These are phyloP conservation scores for Cherax quadricarinatus DNA, from an alignment of 1,140 invertebrate species.

Conservation along the genomic window DNA sequence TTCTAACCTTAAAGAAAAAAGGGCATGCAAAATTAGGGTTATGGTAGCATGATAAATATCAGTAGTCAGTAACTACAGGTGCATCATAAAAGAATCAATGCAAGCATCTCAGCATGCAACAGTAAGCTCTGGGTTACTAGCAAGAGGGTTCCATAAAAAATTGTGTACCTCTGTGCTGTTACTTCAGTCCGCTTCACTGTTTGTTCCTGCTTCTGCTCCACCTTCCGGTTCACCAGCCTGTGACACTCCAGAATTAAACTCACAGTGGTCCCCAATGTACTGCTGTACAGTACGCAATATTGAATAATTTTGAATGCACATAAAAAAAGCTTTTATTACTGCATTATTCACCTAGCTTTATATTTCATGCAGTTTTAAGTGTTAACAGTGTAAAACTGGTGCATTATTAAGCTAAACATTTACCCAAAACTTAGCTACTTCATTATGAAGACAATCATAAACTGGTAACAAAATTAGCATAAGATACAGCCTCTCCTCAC, in stretches of 20 bases:
- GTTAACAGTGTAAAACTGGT: neutral
- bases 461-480: too few species aligned
- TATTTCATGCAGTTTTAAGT: neutral
- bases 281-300: neutral
- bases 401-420: neutral
- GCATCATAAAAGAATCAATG: too few species aligned
- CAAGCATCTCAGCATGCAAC: neutral
- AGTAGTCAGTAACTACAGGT: too few species aligned
- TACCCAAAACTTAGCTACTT: neutral
- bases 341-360: neutral
- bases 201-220: conserved; percentile 65
- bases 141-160: neutral
- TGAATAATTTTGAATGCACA: neutral
- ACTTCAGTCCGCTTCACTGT: conserved; percentile 61
- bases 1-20: too few species aligned
- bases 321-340: neutral
- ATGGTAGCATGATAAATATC: too few species aligned
- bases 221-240: conserved; percentile 65
- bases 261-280: neutral
- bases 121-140: conserved; percentile 6
- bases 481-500: too few species aligned
- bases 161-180: conserved; percentile 59
- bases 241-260: neutral
- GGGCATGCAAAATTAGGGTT: too few species aligned
- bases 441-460: too few species aligned